Evolutionary conservation across 2,888 invertebrate genomes (phyloP), one percentile per base, ranked within the genome.

Genomic region (Hipparchia sbordonii): DNA sequence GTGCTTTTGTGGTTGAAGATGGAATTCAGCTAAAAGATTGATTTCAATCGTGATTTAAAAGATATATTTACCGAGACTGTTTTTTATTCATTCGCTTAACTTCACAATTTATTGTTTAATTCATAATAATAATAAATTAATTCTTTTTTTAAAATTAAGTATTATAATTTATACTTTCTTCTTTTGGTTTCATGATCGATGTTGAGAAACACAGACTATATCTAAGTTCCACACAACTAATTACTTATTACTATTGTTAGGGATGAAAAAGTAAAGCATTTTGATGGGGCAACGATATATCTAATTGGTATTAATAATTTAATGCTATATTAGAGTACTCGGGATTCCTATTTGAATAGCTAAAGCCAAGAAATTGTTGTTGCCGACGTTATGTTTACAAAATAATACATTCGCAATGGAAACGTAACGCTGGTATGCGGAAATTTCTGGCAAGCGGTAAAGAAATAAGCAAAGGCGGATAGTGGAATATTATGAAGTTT

Each of bases 401-500:
- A 69, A 56, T 45, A 33, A 33, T 60, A 67, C 57, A 69, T 69
- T 69, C 69, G 61, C 52, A 61, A 51, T 74, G 56, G 60, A 69
- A 74, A 74, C 74, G 59, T 74, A 68, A 74, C 62, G 61, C 66
- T 61, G 75, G 77, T 76, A 77, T 83, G 82, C 82, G 80, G 80
- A 85, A 82, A 81, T 82, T 81, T 80, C 77, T 77, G 76, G 73
- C 71, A 72, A 72, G 65, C 69, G 69, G 76, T 73, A 77, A 77
- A 76, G 70, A 70, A 65, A 66, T 76, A 74, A 72, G 54, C 74
- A 71, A 65, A 67, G 45, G 9, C 70, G 70, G 65, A 72, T 71
- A 51, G 73, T 66, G 33, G 76, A 70, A 74, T 76, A 81, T 85
- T 83, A 85, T 89, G 83, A 86, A 83, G 89, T 85, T 23, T 87